phyloP scores from a whole-genome alignment of 2,888 invertebrate genomes.

The Petrophora chlorosata region DNA sequence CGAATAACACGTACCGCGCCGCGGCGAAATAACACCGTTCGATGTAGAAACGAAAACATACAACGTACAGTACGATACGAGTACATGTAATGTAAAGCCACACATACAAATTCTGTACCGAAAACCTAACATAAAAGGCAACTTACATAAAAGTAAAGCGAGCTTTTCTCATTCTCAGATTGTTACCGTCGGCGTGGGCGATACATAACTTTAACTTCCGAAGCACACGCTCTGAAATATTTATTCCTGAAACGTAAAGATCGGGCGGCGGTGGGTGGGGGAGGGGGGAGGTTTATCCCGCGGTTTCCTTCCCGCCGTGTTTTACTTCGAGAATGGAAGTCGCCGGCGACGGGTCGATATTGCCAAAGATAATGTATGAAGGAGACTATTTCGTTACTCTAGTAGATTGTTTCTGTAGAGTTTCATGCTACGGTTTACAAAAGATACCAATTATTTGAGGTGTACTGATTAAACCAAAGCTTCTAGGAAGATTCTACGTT shows the following conservation, averaged over 20 bases:
- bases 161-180: constrained; percentile 78
- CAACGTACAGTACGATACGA: constrained; percentile 7
- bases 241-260: constrained; percentile 84
- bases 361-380: constrained; percentile 70
- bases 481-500: no score
- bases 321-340: constrained; percentile 84
- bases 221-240: constrained; percentile 84
- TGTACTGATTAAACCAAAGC: no score
- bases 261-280: constrained; percentile 62
- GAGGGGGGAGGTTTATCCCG: constrained; percentile 77
- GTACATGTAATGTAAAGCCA: constrained; percentile 12
- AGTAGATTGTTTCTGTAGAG: no score
- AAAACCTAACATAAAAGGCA: constrained; percentile 52
- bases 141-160: constrained; percentile 69
- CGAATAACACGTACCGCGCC: not conserved
- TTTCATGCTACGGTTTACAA: no score
- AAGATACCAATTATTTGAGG: no score
- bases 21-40: constrained; percentile 6
- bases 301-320: constrained; percentile 83
- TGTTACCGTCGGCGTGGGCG: constrained; percentile 76
- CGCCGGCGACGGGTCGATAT: constrained; percentile 82
- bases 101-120: constrained; percentile 31
- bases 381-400: constrained; percentile 47
- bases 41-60: constrained; percentile 16
- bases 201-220: constrained; percentile 83